Evolutionary conservation across 92 coral and sea anemone genomes (phyloP).

Genomic region (Desmophyllum pertusum): DNA sequence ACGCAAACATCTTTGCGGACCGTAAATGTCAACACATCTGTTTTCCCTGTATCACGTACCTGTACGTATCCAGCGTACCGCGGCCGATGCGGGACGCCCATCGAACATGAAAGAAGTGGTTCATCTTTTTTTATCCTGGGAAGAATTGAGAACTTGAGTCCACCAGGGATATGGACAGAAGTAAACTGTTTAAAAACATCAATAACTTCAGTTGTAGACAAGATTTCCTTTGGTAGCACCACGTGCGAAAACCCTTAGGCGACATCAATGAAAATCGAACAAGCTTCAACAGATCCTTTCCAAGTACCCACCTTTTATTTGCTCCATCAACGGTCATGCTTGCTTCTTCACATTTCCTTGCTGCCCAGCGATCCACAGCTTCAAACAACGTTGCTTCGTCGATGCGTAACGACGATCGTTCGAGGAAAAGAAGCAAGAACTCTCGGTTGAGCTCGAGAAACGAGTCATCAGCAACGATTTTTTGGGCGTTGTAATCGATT

Average conservation of each 20-base stretch:
- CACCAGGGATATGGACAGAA: conserved; percentile 3
- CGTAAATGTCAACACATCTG: neutral
- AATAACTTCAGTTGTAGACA: neutral
- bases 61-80: too few species aligned
- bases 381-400: neutral
- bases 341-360: conserved; percentile 20
- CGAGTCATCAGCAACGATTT: neutral
- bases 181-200: conserved; percentile 13
- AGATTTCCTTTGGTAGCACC: neutral
- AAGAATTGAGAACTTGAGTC: neutral
- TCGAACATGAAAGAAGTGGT: neutral
- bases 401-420: conserved; percentile 3
- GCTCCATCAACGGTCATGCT: neutral
- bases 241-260: conserved; percentile 3
- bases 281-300: neutral
- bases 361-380: conserved; percentile 27
- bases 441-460: conserved; percentile 12
- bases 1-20: neutral
- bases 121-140: neutral
- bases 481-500: conserved; percentile 19
- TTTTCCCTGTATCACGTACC: neutral
- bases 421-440: neutral
- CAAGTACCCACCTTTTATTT: conserved; percentile 6
- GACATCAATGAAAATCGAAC: conserved; percentile 17
- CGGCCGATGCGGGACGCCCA: neutral